Percentiles rank a stretch among this genome's conserved stretches.
Conservation (phyloP, 1,140 invertebrate species). For the Amyelois transitella region DNA sequence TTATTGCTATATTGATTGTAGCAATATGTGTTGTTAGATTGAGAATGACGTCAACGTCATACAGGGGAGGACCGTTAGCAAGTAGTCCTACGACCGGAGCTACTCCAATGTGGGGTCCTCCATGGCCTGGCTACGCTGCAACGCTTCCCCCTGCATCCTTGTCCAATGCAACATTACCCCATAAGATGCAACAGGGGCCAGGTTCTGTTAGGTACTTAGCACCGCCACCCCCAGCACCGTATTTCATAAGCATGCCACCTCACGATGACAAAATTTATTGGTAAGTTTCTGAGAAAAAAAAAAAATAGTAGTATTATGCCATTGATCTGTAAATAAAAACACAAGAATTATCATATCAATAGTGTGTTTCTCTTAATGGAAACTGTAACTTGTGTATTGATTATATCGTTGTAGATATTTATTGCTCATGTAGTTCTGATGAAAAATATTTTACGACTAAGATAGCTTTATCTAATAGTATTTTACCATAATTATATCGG, state of each 20-base stretch:
- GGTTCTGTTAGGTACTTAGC: slow-evolving; percentile 73
- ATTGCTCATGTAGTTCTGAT: neutral
- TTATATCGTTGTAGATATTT: slow-evolving; percentile 33
- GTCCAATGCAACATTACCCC: slow-evolving; percentile 77
- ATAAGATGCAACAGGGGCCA: slow-evolving; percentile 76
- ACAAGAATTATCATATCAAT: slow-evolving; percentile 20
- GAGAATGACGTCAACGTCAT: slow-evolving; percentile 79
- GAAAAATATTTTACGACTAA: neutral
- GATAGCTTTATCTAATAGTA: neutral
- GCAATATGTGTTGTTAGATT: slow-evolving; percentile 90
- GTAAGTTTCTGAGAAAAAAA: slow-evolving; percentile 27
- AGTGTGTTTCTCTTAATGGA: slow-evolving; percentile 6
- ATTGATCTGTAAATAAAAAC: slow-evolving; percentile 23
- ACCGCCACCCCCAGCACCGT: slow-evolving; percentile 64
- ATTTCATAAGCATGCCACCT: slow-evolving; percentile 71
- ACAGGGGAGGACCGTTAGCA: slow-evolving; percentile 79
- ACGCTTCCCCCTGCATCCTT: slow-evolving; percentile 68
- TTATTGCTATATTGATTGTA: slow-evolving; percentile 90
- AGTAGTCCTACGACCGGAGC: slow-evolving; percentile 64
- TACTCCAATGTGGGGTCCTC: slow-evolving; percentile 73
- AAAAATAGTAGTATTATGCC: slow-evolving; percentile 3
- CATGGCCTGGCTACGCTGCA: slow-evolving; percentile 71
- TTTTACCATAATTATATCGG: slow-evolving; percentile 12
- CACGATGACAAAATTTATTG: slow-evolving; percentile 74
- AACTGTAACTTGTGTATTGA: slow-evolving; percentile 7